A percentile compares a stretch with the other conserved stretches of the same genome.
These are phyloP conservation scores for Scortum barcoo DNA, from an alignment of 2,113 vertebrate genomes.

Conservation along the genomic window DNA sequence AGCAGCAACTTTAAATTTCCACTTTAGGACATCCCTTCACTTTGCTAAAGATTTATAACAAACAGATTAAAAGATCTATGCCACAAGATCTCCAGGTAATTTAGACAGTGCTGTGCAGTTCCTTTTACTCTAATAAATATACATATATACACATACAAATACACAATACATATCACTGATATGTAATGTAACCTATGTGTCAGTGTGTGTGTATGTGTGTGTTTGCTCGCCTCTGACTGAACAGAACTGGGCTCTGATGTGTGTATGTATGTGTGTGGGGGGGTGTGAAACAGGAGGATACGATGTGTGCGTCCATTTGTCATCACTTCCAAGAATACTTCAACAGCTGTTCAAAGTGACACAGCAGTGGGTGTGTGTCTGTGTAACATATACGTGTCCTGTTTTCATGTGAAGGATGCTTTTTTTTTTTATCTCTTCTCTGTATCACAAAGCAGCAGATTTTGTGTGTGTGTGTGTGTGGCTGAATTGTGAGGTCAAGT, in stretches of 20 bases:
- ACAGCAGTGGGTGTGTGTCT: constrained; percentile 46
- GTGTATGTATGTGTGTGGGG: constrained; percentile 37
- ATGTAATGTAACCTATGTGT: background rate
- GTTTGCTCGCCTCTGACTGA: constrained; percentile 58
- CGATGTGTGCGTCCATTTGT: constrained; percentile 65
- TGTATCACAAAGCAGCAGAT: background rate
- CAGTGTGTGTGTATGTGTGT: background rate
- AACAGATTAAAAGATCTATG: background rate
- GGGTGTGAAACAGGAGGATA: constrained; percentile 59
- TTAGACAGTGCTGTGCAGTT: background rate
- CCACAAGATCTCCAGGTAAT: background rate
- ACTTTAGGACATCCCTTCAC: background rate
- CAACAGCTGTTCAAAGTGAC: constrained; percentile 71
- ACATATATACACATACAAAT: too few species aligned
- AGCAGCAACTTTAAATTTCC: background rate
- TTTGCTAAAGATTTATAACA: background rate
- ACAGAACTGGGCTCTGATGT: constrained; percentile 42
- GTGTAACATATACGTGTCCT: background rate
- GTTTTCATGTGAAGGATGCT: background rate
- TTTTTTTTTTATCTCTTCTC: background rate
- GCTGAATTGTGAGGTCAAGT: constrained; percentile 67
- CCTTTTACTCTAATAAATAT: background rate
- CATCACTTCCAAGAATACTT: constrained; percentile 77
- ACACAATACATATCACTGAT: too few species aligned
- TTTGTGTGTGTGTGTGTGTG: constrained; percentile 24